Evolutionary conservation across 2,797 vertebrate genomes (phyloP).

Genomic region (Coilia nasus): DNA sequence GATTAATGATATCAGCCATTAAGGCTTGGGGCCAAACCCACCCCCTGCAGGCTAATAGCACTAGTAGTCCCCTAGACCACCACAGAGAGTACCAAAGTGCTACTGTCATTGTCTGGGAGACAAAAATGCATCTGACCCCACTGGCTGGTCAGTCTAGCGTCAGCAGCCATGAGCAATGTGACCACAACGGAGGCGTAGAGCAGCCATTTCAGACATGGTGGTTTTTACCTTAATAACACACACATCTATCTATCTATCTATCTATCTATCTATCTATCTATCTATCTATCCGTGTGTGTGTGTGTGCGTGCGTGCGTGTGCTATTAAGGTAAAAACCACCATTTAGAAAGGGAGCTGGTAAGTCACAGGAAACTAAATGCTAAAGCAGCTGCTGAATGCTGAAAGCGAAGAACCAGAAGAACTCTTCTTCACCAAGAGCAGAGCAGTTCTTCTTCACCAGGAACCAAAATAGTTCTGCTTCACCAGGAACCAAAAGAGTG

Average conservation of each 20-base stretch:
- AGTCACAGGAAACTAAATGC: not conserved
- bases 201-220: slow-evolving; percentile 6
- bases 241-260: no score
- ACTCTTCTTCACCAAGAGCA: slow-evolving; percentile 13
- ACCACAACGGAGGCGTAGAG: not conserved
- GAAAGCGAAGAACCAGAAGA: not conserved
- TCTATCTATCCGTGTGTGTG: no score
- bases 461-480: no score
- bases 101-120: not conserved
- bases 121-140: not conserved
- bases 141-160: not conserved
- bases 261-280: no score
- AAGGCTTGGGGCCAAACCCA: not conserved
- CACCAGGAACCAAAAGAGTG: no score
- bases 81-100: slow-evolving; percentile 1
- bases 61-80: not conserved
- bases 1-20: slow-evolving; percentile 37
- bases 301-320: no score
- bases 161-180: not conserved
- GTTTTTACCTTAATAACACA: no score
- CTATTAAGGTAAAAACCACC: not conserved
- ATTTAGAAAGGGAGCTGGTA: not conserved
- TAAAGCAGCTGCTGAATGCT: not conserved
- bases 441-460: no score
- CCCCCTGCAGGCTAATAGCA: slow-evolving; percentile 10